Evolutionary conservation across 1,140 invertebrate genomes (phyloP), one percentile per base, ranked within the genome.

Genomic region (Drosophila sucinea): DNA sequence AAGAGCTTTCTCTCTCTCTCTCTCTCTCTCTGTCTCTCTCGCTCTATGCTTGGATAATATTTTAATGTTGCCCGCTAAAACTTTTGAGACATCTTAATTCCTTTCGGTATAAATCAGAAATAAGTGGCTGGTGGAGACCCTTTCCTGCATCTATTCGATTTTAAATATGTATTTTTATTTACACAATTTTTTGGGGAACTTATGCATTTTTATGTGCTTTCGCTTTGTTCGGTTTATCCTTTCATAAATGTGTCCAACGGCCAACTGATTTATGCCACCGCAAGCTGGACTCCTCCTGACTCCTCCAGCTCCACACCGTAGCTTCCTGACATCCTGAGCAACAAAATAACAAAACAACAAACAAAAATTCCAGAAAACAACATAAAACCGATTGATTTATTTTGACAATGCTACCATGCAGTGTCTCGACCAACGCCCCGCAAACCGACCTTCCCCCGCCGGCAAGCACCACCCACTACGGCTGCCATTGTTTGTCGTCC

Each of bases 321-420:
- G 68, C 76, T 70, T 77, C 71, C 82, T 82, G 67, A 89, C 67
- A 64, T 63, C 70, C 69, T 30, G 68, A 54, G 69, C 62, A 78
- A 80, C 73, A 84, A 84, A 90, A 77, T 81, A 81, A 73, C 81
- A 87, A 89, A 89, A 83, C 70, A 76, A 70, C 85, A 90, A 81
- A 90, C 81, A 81, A 83, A 90, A 86, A 90, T 90, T 90, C 85
- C 87, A 87, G 79, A 87, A 70, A 87, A 73, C 83, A 90, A 82
- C 89, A 90, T 90, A 90, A 90, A 90, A 82, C 86, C 86, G 87
- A 90, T 90, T 90, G 86, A 90, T 90, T 90, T 90, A 90, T 90
- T 90, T 90, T 90, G 86, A 90, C 86, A 90, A 90, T 90, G 73
- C 86, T 77, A 74, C 81, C 70, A 66, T 38, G 83, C 80, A 87